These are phyloP conservation scores for Amazona guildingii DNA, from an alignment of 2,113 vertebrate genomes.

Conservation along the genomic window DNA sequence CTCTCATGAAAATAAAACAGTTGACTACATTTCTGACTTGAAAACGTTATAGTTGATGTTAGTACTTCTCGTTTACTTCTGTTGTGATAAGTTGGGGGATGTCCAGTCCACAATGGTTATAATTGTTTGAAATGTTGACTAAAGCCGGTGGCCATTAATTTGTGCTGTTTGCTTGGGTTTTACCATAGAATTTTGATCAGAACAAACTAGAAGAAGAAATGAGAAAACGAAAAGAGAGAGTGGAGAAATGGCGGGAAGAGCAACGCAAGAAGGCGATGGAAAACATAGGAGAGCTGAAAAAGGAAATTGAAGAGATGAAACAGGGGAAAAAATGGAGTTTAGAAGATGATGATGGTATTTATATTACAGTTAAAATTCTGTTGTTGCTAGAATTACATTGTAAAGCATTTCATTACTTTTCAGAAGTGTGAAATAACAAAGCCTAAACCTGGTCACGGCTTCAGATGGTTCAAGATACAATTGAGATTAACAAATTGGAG, in stretches of 20 bases:
- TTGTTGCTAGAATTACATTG: neutral
- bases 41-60: neutral
- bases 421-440: neutral
- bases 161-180: neutral
- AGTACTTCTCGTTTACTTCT: neutral
- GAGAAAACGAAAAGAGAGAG: conserved; percentile 97
- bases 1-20: neutral
- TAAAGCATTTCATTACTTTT: neutral
- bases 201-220: conserved; percentile 99
- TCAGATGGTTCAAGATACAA: neutral
- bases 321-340: conserved; percentile 98
- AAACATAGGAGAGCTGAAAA: conserved; percentile 96
- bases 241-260: conserved; percentile 98
- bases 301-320: conserved; percentile 97
- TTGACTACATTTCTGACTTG: neutral
- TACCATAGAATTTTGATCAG: conserved; percentile 92
- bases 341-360: conserved; percentile 95
- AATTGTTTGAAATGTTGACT: neutral
- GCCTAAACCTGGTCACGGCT: neutral
- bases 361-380: neutral
- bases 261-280: conserved; percentile 97
- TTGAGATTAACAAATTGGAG: neutral
- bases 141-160: neutral
- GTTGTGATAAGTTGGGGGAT: neutral
- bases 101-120: neutral